Percentiles rank a stretch among this genome's conserved stretches.
Evolutionary conservation across 2,797 vertebrate species (phyloP).

Genomic region (Decapterus maruadsi): DNA sequence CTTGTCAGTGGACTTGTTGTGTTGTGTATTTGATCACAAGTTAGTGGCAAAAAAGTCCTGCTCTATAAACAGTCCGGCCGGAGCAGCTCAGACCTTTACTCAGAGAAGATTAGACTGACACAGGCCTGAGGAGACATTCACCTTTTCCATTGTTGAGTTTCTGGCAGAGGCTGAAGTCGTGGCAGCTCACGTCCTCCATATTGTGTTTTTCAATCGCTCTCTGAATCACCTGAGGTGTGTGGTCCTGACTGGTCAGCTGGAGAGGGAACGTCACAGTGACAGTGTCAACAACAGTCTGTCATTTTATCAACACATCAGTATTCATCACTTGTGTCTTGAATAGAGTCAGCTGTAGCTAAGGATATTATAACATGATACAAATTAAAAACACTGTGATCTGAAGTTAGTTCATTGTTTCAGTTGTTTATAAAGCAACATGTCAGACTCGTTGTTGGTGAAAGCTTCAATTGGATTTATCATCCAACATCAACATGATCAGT

Average conservation of each 20-base stretch:
- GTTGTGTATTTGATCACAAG: not conserved
- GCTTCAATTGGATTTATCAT: no score
- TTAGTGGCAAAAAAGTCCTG: not conserved
- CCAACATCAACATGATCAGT: no score
- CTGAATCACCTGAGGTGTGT: conserved; percentile 89
- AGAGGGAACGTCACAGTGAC: conserved; percentile 5
- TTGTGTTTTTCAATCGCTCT: conserved; percentile 91
- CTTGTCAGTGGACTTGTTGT: not conserved
- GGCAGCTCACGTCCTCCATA: conserved; percentile 80
- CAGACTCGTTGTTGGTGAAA: not conserved
- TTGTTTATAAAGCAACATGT: not conserved
- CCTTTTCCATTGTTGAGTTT: conserved; percentile 86
- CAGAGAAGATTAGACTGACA: not conserved
- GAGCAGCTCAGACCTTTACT: not conserved
- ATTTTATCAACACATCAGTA: not conserved
- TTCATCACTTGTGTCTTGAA: no score
- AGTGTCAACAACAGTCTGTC: not conserved
- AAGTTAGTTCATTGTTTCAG: not conserved
- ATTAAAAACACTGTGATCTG: not conserved
- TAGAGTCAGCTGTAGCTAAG: no score
- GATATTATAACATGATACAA: no score
- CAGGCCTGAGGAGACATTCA: conserved; percentile 59
- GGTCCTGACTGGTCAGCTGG: conserved; percentile 94
- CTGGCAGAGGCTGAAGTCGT: conserved; percentile 88
- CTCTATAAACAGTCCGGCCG: not conserved